These are phyloP conservation scores for Mastomys natalensis DNA, from an alignment of 2,113 vertebrate genomes.

Conservation along the genomic window DNA sequence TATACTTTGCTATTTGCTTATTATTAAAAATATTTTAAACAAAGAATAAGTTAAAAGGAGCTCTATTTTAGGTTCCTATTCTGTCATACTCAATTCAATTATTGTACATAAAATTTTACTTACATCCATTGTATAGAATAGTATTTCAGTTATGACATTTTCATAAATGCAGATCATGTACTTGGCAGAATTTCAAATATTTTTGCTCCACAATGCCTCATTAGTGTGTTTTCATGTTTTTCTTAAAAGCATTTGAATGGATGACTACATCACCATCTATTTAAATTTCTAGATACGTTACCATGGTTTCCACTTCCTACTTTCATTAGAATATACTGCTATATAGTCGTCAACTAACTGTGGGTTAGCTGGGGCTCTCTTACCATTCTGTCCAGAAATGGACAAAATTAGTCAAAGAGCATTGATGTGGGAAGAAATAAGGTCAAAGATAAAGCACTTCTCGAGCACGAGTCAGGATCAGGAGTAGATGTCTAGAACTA, in stretches of 20 bases:
- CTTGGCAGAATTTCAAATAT: not conserved
- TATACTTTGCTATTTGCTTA: not conserved
- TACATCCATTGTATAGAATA: not conserved
- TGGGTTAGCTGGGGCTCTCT: not conserved
- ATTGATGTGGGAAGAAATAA: not conserved
- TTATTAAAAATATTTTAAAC: not conserved
- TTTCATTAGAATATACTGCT: accelerated
- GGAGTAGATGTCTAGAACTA: not conserved
- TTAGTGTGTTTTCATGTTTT: not conserved
- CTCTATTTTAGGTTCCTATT: not conserved
- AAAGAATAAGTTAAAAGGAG: not conserved
- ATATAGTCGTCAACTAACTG: not conserved
- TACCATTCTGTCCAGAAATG: not conserved
- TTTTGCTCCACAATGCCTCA: not conserved
- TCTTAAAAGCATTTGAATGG: not conserved
- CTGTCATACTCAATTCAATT: not conserved
- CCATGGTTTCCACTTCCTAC: not conserved
- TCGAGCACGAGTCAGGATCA: no score
- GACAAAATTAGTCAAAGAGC: not conserved
- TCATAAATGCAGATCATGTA: not conserved
- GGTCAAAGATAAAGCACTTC: not conserved
- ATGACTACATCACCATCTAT: not conserved
- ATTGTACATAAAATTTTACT: not conserved
- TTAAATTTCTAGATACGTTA: not conserved
- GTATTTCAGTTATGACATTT: not conserved